A percentile compares a stretch with the other conserved stretches of the same genome.
These are phyloP conservation scores for Lasiurus borealis DNA, from an alignment of 2,113 vertebrate genomes.

Conservation along the genomic window DNA sequence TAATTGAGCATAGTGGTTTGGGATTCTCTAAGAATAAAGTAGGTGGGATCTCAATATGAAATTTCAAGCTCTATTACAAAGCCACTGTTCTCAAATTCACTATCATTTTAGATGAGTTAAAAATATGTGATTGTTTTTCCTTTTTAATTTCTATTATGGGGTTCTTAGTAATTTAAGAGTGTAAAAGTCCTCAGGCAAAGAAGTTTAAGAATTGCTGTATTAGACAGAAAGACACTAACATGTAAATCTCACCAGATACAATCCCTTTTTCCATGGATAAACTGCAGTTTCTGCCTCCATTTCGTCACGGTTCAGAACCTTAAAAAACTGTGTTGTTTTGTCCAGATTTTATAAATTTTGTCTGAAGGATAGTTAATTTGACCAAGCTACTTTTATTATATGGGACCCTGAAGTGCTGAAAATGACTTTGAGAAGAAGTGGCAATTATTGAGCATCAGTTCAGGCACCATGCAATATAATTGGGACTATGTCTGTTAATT, in stretches of 20 bases:
- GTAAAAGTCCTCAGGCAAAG: too few species aligned
- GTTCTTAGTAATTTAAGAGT: too few species aligned
- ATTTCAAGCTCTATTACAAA: too few species aligned
- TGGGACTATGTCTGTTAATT: neutral
- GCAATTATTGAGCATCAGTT: neutral
- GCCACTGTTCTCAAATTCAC: too few species aligned
- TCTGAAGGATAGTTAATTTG: neutral
- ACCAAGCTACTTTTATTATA: neutral
- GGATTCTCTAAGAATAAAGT: too few species aligned
- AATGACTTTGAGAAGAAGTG: slow-evolving; percentile 7
- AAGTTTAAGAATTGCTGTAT: neutral
- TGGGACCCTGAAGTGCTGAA: neutral
- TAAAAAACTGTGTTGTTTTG: neutral
- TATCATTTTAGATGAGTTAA: neutral
- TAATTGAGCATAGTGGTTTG: too few species aligned
- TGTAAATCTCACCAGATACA: neutral
- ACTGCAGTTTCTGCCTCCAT: neutral
- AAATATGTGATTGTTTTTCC: neutral
- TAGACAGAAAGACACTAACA: neutral
- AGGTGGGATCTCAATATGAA: too few species aligned
- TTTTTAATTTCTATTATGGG: neutral
- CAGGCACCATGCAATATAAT: neutral
- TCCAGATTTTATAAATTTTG: slow-evolving; percentile 15
- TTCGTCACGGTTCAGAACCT: neutral
- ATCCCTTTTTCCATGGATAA: neutral